Percentiles rank a stretch among this genome's conserved stretches.
Conservation (phyloP, 1,140 invertebrate genomes). For the Latrodectus geometricus region DNA sequence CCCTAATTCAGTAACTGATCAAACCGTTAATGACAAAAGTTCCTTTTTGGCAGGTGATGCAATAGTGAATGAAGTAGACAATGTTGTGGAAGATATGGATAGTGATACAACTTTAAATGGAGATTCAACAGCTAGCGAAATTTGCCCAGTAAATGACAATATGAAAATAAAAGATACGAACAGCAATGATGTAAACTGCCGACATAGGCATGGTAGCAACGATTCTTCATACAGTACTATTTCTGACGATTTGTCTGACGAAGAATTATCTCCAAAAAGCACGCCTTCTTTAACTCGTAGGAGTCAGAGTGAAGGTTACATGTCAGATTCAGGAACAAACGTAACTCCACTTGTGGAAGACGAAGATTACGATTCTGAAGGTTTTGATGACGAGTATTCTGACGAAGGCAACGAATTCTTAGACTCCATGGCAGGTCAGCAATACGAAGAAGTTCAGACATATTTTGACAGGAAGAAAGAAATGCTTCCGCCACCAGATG, state of each 20-base stretch:
- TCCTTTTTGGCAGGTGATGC: too few relatives aligned
- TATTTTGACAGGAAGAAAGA: conserved; percentile 40
- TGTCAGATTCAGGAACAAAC: conserved; percentile 11
- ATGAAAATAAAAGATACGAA: neutral
- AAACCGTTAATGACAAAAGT: too few relatives aligned
- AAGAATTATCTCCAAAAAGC: conserved; percentile 2
- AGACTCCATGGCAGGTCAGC: conserved; percentile 24
- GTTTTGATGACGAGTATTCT: conserved; percentile 15
- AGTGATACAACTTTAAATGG: neutral
- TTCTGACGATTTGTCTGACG: conserved; percentile 17
- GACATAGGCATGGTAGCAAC: conserved; percentile 32
- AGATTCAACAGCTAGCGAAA: neutral
- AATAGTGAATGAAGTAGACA: neutral
- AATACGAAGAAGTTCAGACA: conserved; percentile 21
- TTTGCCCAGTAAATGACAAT: neutral
- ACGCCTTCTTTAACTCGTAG: neutral
- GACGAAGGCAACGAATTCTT: conserved; percentile 6
- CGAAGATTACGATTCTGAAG: conserved; percentile 5
- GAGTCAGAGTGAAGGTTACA: conserved; percentile 48
- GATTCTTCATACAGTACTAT: conserved; percentile 45
- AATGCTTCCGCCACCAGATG: conserved; percentile 81
- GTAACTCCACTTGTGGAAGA: conserved; percentile 14
- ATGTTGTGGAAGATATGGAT: neutral
- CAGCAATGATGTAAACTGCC: neutral
- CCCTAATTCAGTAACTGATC: too few relatives aligned